phyloP scores from a whole-genome alignment of 2,888 invertebrate species.

The Mesochorus sp. region DNA sequence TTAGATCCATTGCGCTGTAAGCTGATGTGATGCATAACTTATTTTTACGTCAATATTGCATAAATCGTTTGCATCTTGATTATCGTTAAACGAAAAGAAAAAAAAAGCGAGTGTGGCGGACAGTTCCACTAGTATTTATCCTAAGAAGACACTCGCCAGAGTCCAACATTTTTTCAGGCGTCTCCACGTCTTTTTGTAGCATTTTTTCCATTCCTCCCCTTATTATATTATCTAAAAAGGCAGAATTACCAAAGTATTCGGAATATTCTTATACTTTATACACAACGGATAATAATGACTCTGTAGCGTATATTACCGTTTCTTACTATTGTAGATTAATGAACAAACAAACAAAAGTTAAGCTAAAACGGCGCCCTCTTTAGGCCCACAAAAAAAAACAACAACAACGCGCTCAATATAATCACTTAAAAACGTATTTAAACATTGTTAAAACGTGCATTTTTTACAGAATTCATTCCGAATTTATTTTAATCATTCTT shows the following conservation, averaged over 20 bases:
- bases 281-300: neutral
- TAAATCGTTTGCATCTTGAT: neutral
- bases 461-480: constrained; percentile 7
- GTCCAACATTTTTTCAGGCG: constrained; percentile 40
- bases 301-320: neutral
- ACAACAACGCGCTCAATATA: neutral
- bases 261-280: constrained; percentile 57
- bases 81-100: neutral
- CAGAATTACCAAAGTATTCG: constrained; percentile 51
- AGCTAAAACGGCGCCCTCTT: neutral
- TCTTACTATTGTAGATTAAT: constrained; percentile 6
- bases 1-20: no score
- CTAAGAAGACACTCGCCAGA: constrained; percentile 40
- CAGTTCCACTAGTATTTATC: neutral
- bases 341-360: neutral
- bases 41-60: constrained; percentile 5
- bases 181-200: neutral
- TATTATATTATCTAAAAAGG: neutral
- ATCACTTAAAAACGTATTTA: neutral
- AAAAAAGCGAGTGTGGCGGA: neutral
- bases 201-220: neutral
- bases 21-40: constrained; percentile 24
- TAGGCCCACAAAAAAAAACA: neutral
- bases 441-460: neutral
- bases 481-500: neutral